A percentile compares a stretch with the other conserved stretches of the same genome.
Conservation (phyloP, 2,113 vertebrate species). For the Columbina picui region DNA sequence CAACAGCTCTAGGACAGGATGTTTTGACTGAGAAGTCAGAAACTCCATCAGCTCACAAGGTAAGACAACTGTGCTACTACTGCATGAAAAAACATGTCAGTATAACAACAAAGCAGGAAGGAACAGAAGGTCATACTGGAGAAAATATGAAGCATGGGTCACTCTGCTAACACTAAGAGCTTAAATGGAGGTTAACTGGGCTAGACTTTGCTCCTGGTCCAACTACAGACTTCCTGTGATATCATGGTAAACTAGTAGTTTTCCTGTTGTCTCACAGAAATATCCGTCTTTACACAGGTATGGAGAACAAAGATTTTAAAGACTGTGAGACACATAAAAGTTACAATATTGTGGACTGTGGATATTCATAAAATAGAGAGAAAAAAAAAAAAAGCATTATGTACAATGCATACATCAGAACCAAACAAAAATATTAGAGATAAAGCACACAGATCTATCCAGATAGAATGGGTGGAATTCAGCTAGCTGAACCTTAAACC, state of each 20-base stretch:
- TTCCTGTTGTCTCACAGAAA: not conserved
- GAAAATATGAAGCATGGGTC: not conserved
- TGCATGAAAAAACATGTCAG: fast-evolving
- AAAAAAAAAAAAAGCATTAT: not conserved
- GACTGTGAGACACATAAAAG: not conserved
- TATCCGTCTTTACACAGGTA: not conserved
- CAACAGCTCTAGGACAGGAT: not conserved
- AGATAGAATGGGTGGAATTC: not conserved
- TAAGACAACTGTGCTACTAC: not conserved
- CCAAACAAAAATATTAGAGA: not conserved
- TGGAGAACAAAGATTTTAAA: not conserved
- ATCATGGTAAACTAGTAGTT: not conserved
- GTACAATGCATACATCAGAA: not conserved
- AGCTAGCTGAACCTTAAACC: not conserved
- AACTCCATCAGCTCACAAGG: not conserved
- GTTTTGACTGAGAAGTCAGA: not conserved
- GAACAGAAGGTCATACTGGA: not conserved
- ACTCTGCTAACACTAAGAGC: not conserved
- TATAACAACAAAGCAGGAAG: not conserved
- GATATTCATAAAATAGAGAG: not conserved
- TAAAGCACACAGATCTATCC: not conserved
- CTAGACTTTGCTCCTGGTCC: not conserved
- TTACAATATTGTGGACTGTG: not conserved
- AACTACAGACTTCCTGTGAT: not conserved
- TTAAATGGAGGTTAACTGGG: not conserved